Evolutionary conservation across 2,888 invertebrate species (phyloP), one percentile per base, ranked within the genome.

Genomic region (Carterocephalus palaemon): DNA sequence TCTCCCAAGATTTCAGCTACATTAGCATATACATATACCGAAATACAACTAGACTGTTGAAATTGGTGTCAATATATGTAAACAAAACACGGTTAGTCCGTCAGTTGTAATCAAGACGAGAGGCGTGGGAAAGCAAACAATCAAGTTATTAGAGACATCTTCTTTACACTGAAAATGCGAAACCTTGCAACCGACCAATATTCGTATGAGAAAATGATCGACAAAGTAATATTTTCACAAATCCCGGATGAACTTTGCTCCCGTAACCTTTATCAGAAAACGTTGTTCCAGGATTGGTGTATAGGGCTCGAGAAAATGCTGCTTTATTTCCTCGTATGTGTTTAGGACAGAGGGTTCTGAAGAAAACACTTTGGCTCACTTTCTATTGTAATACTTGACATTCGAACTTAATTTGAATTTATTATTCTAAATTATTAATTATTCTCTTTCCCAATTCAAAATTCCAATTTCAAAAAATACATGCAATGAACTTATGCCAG

Each of bases 81-180:
- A 43, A 43, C 41, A 29, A 40, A 16, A 54, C 49, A 59, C 60
- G 65, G 63, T 59, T 62, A 60, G 57, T 64, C 54, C 59, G 66
- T 60, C 59, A 38, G 59, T 60, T 60, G 62, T 64, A 65, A 65
- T 67, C 57, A 57, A 59, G 60, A 57, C 64, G 65, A 72, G 72
- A 70, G 70, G 58, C 77, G 78, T 82, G 81, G 71, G 81, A 83
- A 81, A 70, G 75, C 70, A 79, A 80, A 80, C 76, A 78, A 68
- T 64, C 64, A 62, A 54, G 75, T 78, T 68, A 73, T 73, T 79
- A 78, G 67, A 70, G 53, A 61, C 58, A 70, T 72, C 75, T 75
- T 71, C 69, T 75, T 62, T 62, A 54, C 54, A 57, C 59, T 53
- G 57, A 59, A 63, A 55, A 59, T 57, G 54, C 57, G 53, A 59